Evolutionary conservation across 2,113 vertebrate species (phyloP), one percentile per base, ranked within the genome.

Genomic region (Gracilinanus agilis): DNA sequence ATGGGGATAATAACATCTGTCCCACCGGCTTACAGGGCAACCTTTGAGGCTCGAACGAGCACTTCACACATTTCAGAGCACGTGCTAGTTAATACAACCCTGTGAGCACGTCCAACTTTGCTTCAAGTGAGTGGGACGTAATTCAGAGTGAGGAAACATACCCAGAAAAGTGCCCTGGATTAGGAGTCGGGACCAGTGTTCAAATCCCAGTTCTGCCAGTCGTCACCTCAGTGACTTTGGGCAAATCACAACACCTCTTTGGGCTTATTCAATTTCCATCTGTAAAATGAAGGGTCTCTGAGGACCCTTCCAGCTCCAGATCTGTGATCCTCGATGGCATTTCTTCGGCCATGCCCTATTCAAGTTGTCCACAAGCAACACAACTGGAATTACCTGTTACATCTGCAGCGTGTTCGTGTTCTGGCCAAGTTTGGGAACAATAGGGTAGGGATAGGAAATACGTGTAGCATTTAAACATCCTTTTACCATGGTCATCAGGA

Each of bases 361-460:
- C 90, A 67, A 90, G 53, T 49, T 93, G 95, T 58, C 90, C 55
- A 34, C 27, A 89, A 95, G 94, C 94, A 94, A 90, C 16, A 34
- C 53, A 55, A 53, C 16, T 90, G 40, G 58, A 58, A 9, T 27
- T 54, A 9, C 53, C 83, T 91, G 49, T 89, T 92, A 34, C 92
- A 83, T 89, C 88, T 61, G 55, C 91, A 90, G n/a, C 23, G 89
- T 6, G 6, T 94, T 53, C 91, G 53, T 90, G 92, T 94, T 95
- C 83, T 90, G 91, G 56, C 53, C 92, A 95, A 89, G 40, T 49
- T 89, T 91, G 89, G 91, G 92, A 97, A 96, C 93, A 96, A 92
- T 95, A 53, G 55, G 83, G n/a, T 92, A 94, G 92, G 83, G 29
- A 0, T 25, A 91, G 92, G 96, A 97, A 93, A 91, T 54, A 88